Base-by-base conservation (phyloP, 1,140 invertebrate species). In the Conus ventricosus region DNA sequence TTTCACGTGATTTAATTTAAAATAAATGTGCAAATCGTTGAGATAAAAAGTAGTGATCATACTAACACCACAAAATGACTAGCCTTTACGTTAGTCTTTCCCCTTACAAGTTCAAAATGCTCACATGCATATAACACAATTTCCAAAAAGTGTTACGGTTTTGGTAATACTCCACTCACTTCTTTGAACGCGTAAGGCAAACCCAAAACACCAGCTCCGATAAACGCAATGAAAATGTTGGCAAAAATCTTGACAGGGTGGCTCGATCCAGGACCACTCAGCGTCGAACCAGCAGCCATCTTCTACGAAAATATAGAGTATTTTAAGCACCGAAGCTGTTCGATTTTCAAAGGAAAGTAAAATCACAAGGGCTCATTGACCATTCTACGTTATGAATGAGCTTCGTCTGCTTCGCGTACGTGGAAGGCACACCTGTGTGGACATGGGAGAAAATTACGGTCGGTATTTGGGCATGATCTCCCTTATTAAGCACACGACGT, bases 141-240 rank as follows among this genome's bases (percentile, higher is more conserved):
- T 39, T 39, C 39, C 39, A 39, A 39, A 39, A 39, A 39, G 39
- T 39, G 39, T 39, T 39, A 1, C 3, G 6, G 54, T 55, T 20
- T 17, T 8, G 23, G 51, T 1, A 54, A 25, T n/a, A 1, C 10
- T 53, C 39, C 78, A 87, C 90, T 89, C 90, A 95, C 95, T 94
- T 95, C 95, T 92, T 95, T 96, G 88, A 95, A 96, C 53, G 95
- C 95, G 93, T 94, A 96, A 10, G 95, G 95, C 23, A 96, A 88
- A 51, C 95, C 95, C 25, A 96, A 89, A 84, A 96, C 94, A 84
- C 95, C 95, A 85, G 95, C 95, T 81, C 95, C 95, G 87, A 96
- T 95, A 86, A 96, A 96, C 0, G 95, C 95, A 84, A 96, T 95
- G 90, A 96, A 96, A 87, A 96, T 95, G 87, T 95, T 95, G n/a